A percentile compares a stretch with the other conserved stretches of the same genome.
phyloP scores from a whole-genome alignment of 2,888 invertebrate genomes.

The Oxyscelio sp. region DNA sequence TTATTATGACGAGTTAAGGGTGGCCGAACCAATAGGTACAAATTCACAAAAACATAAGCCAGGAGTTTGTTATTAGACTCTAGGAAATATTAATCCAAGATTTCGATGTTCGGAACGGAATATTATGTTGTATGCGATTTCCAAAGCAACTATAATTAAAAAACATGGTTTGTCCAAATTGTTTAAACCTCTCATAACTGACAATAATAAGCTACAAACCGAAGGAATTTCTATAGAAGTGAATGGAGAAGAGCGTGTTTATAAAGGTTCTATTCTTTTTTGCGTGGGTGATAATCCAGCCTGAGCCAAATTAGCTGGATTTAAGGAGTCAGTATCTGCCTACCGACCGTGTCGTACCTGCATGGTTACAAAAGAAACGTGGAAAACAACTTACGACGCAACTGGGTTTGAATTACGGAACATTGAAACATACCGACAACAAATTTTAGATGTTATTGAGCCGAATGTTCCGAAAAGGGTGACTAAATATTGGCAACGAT shows the following conservation, averaged over 20 bases:
- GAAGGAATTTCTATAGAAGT: constrained; percentile 54
- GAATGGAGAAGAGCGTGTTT: constrained; percentile 42
- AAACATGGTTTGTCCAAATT: constrained; percentile 13
- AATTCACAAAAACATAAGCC: constrained; percentile 70
- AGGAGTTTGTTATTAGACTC: constrained; percentile 75
- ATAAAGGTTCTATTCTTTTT: constrained; percentile 72
- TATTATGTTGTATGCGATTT: constrained; percentile 21
- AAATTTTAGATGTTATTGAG: too few relatives aligned
- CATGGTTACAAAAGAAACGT: neutral
- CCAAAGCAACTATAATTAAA: constrained; percentile 54
- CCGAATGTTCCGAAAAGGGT: too few relatives aligned
- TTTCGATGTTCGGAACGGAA: neutral
- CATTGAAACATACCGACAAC: too few relatives aligned
- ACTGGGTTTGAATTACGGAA: too few relatives aligned
- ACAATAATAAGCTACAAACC: constrained; percentile 21
- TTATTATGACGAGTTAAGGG: too few relatives aligned
- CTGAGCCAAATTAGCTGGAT: constrained; percentile 64
- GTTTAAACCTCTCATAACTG: constrained; percentile 52
- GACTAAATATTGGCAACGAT: too few relatives aligned
- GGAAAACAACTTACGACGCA: too few relatives aligned
- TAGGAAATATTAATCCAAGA: constrained; percentile 73
- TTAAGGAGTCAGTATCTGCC: too few relatives aligned
- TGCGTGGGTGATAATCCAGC: constrained; percentile 72
- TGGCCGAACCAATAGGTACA: too few relatives aligned
- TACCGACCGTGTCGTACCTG: constrained; percentile 71